phyloP scores from a whole-genome alignment of 1,140 invertebrate species.

The Drosophila triauraria region DNA sequence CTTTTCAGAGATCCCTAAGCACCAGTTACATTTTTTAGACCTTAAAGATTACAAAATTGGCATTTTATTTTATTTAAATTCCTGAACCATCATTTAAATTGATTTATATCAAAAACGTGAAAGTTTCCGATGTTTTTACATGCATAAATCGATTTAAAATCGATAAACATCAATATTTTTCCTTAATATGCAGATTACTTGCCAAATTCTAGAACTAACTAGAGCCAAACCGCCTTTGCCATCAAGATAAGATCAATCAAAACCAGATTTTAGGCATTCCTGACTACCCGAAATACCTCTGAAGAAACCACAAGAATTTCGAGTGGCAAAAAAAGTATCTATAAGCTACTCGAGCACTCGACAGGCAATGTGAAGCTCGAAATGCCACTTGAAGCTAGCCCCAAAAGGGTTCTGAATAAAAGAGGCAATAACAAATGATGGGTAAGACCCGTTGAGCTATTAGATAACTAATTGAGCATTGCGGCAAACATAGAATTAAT shows the following conservation, averaged over 20 bases:
- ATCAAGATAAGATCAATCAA: constrained; percentile 18
- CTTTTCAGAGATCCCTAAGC: neutral
- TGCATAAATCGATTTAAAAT: neutral
- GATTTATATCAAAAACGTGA: fast-evolving
- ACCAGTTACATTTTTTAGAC: no score
- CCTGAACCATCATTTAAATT: neutral
- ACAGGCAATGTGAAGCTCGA: constrained; percentile 51
- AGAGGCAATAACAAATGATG: constrained; percentile 34
- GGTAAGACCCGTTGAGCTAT: constrained; percentile 52
- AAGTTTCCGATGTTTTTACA: neutral
- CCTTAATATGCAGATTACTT: neutral
- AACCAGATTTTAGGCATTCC: constrained; percentile 21
- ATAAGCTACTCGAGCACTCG: constrained; percentile 60
- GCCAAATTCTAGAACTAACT: neutral
- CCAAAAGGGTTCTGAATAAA: constrained; percentile 36
- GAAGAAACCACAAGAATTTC: neutral
- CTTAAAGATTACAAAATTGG: no score
- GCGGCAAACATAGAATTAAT: constrained; percentile 71
- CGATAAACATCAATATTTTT: neutral
- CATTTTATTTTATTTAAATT: neutral
- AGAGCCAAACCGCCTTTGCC: neutral
- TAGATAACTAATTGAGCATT: constrained; percentile 80
- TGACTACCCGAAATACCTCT: constrained; percentile 3
- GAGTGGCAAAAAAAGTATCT: constrained; percentile 32
- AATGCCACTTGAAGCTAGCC: constrained; percentile 64